phyloP scores from a whole-genome alignment of 2,888 invertebrate species.

The Flexamia atlantica region DNA sequence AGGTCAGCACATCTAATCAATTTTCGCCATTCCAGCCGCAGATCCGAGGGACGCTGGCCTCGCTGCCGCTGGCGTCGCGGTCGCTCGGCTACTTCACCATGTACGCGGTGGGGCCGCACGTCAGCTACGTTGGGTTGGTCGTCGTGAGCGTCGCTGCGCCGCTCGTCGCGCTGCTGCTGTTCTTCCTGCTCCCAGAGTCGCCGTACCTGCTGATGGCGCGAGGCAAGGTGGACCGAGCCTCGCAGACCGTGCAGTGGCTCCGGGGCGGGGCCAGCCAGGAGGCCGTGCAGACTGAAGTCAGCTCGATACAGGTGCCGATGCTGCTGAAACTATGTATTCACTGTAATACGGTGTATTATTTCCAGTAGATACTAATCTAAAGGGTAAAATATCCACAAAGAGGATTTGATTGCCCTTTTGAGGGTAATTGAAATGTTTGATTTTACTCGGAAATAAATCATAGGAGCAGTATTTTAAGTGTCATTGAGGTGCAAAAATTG shows the following conservation, averaged over 20 bases:
- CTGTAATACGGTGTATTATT: no score
- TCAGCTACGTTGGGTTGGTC: slow-evolving; percentile 53
- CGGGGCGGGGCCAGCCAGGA: slow-evolving; percentile 67
- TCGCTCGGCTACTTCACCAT: slow-evolving; percentile 62
- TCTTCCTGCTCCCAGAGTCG: slow-evolving; percentile 68
- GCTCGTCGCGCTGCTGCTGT: slow-evolving; percentile 59
- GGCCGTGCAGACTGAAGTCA: slow-evolving; percentile 37
- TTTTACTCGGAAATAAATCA: no score
- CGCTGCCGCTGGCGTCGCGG: slow-evolving; percentile 56
- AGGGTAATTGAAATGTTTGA: no score
- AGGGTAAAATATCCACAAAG: no score
- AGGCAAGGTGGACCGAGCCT: slow-evolving; percentile 71
- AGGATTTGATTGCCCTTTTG: no score
- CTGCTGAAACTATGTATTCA: no score
- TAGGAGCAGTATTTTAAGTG: no score
- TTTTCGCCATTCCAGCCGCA: slow-evolving; percentile 31
- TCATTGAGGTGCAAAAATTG: no score
- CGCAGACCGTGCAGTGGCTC: slow-evolving; percentile 73
- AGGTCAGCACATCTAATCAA: no score
- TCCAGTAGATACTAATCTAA: no score
- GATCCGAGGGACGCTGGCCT: slow-evolving; percentile 55
- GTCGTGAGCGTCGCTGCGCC: slow-evolving; percentile 53
- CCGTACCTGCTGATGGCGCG: slow-evolving; percentile 67
- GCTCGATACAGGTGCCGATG: slow-evolving; percentile 57
- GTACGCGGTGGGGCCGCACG: slow-evolving; percentile 61